Evolutionary conservation across 2,113 vertebrate genomes (phyloP), one percentile per base, ranked within the genome.

Genomic region (Psilopsiagon aurifrons): DNA sequence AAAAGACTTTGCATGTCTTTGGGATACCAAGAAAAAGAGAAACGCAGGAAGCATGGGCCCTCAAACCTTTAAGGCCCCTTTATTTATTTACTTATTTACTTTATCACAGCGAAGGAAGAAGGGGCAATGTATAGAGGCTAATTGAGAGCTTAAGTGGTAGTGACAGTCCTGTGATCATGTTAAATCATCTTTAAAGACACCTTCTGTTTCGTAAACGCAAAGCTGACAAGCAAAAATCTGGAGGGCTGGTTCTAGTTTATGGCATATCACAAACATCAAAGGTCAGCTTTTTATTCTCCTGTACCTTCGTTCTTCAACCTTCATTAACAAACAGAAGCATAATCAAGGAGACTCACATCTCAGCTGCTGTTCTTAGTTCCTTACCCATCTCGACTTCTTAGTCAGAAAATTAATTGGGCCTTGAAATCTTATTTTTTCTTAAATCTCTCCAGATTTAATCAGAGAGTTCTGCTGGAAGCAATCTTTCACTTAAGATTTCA

Each of bases 401-500:
- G 94, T 93, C 85, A 88, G 80, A 90, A 94, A 96, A 95, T 91
- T 94, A 96, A 94, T 93, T 91, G 23, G 68, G 55, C 69, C 67
- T 86, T 66, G 83, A 95, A 94, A 92, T 94, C 28, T 87, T 73
- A 64, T 24, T 60, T 92, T 94, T 88, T 76, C 41, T 85, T 90
- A 85, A 93, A 90, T 92, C 55, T 91, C 59, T 84, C 79, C 49
- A 74, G 86, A 86, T 93, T 88, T 92, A 90, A 93, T 92, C 91
- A 94, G 59, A 7, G 60, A 19, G 62, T 92, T 96, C 85, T 96
- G 87, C 95, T 97, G 95, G 96, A 96, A 96, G 87, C 87, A 95
- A 95, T 97, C 92, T 96, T 96, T 91, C 95, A 94, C 91, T 96
- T 96, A 91, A 88, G 75, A 55, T 92, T 95, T 94, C 83, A 92